A percentile compares a stretch with the other conserved stretches of the same genome.
These are phyloP conservation scores for Oncorhynchus mykiss DNA, from an alignment of 2,113 vertebrate species.

Conservation along the genomic window DNA sequence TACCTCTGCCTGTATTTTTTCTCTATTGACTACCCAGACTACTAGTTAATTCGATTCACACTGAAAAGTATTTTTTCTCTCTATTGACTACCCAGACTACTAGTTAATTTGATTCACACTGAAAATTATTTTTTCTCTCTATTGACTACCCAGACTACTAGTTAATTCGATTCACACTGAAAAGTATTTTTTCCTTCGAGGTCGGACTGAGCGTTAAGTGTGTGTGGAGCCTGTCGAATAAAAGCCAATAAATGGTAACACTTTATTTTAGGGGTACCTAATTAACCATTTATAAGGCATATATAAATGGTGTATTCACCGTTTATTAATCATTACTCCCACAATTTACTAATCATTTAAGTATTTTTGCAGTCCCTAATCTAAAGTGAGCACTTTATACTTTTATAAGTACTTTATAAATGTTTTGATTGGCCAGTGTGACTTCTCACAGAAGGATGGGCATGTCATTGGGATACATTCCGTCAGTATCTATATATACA, in stretches of 20 bases:
- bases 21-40: not conserved
- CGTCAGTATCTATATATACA: too few species aligned
- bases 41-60: not conserved
- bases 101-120: not conserved
- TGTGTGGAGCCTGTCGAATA: not conserved
- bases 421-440: too few species aligned
- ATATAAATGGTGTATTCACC: too few species aligned
- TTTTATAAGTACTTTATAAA: too few species aligned
- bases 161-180: not conserved
- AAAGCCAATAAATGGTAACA: not conserved
- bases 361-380: too few species aligned
- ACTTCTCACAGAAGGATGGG: too few species aligned
- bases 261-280: not conserved
- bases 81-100: not conserved
- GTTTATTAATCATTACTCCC: too few species aligned
- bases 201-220: not conserved
- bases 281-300: too few species aligned
- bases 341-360: too few species aligned
- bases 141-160: not conserved
- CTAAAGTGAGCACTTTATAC: too few species aligned
- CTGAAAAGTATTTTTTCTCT: too few species aligned
- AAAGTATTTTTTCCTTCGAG: not conserved
- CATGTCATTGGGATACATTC: too few species aligned
- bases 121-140: not conserved
- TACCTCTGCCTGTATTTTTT: not conserved